These are phyloP conservation scores for Loxodonta africana DNA, from an alignment of 2,113 vertebrate genomes.

Conservation along the genomic window DNA sequence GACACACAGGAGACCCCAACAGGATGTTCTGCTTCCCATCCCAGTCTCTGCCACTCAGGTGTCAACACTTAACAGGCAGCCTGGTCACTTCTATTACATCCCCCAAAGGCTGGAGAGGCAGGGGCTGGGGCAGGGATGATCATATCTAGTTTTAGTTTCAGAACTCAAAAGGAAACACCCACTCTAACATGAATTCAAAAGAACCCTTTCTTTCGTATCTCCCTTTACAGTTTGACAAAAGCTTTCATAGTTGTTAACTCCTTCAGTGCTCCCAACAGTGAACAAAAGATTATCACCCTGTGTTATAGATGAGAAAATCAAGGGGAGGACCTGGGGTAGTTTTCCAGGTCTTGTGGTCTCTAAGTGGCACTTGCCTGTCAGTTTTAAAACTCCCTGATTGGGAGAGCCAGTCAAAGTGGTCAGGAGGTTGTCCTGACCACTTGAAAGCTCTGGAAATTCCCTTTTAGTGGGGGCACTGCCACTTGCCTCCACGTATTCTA, in stretches of 20 bases:
- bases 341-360: background rate
- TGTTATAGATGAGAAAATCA: background rate
- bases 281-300: too few relatives aligned
- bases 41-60: background rate
- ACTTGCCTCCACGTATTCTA: background rate
- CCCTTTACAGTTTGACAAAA: background rate
- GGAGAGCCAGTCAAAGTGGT: background rate
- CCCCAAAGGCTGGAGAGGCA: background rate
- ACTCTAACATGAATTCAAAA: conserved; percentile 2
- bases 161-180: background rate
- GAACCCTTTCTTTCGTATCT: background rate
- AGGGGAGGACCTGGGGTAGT: background rate
- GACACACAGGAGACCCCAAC: background rate
- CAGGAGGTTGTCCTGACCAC: background rate
- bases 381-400: background rate
- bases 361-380: background rate
- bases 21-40: background rate
- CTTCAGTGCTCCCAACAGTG: background rate
- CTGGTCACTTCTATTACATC: rapidly evolving
- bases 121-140: background rate
- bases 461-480: too few relatives aligned
- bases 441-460: background rate
- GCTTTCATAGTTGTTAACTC: background rate
- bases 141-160: conserved; percentile 21
- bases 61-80: background rate